phyloP scores from a whole-genome alignment of 2,888 invertebrate genomes.

The Melanotus villosus region DNA sequence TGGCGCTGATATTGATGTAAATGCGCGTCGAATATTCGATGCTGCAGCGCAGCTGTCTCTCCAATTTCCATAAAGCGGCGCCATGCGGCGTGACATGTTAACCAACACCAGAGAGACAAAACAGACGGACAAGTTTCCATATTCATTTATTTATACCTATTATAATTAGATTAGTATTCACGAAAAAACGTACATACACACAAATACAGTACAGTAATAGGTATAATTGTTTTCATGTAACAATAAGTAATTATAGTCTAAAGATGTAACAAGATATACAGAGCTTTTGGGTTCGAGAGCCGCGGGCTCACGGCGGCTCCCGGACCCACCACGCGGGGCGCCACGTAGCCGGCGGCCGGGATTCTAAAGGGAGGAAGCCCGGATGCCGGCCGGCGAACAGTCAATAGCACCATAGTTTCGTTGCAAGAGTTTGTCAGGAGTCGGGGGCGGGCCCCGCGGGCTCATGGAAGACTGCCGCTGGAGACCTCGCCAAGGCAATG shows the following conservation, averaged over 20 bases:
- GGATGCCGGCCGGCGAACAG: constrained; percentile 59
- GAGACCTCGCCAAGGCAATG: constrained; percentile 66
- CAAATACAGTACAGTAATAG: constrained; percentile 66
- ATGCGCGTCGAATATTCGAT: constrained; percentile 55
- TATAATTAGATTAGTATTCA: constrained; percentile 60
- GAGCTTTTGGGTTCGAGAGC: constrained; percentile 60
- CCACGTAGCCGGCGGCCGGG: constrained; percentile 50
- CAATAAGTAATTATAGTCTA: constrained; percentile 62
- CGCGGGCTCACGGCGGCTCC: constrained; percentile 64
- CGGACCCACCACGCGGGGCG: constrained; percentile 59
- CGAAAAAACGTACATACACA: constrained; percentile 67
- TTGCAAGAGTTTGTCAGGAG: constrained; percentile 64
- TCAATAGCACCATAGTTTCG: constrained; percentile 69
- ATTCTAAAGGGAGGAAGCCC: constrained; percentile 41
- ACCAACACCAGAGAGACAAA: constrained; percentile 21
- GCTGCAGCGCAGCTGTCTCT: constrained; percentile 53
- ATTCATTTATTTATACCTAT: constrained; percentile 57
- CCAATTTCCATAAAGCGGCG: constrained; percentile 56
- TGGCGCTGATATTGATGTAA: constrained; percentile 55
- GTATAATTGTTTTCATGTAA: constrained; percentile 56
- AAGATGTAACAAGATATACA: constrained; percentile 66
- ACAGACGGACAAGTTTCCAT: constrained; percentile 51
- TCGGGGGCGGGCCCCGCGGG: constrained; percentile 62
- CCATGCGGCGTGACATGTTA: constrained; percentile 47
- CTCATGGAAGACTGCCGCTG: constrained; percentile 69